Base-by-base conservation (phyloP, 2,113 vertebrate species). In the Triplophysa rosa region DNA sequence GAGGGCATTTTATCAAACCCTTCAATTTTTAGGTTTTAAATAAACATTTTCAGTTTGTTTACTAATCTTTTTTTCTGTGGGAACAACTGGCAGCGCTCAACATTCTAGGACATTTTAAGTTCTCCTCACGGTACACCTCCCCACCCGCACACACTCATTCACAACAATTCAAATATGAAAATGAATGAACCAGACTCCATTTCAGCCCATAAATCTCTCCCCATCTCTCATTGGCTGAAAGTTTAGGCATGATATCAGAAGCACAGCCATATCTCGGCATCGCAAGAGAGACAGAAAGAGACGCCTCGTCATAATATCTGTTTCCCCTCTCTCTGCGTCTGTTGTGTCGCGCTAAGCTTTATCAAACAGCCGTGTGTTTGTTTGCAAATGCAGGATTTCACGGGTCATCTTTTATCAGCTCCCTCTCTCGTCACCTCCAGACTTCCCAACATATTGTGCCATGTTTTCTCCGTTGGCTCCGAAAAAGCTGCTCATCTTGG, bases 391-490 rank as follows among this genome's bases (percentile, higher is more conserved):
- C 61, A 68, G 82, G 74, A 81, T 83, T 69, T 69, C 65, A 67
- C 61, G 70, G 75, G 76, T 78, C 79, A 63, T 74, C 74, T 68
- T 77, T 71, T 83, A 81, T 83, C 84, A 52, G 73, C 58, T 58
- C 67, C 24, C 63, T 83, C 82, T 81, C 79, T 45, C 67, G 56
- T 86, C 70, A 80, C 82, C 84, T 79, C 84, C 56, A 81, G 82
- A 79, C 80, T 86, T 86, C 77, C 63, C 75, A 81, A 67, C 82
- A 82, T 77, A 82, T 82, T 80, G 81, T 84, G 76, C 80, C 83
- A 80, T 76, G 79, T 82, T 80, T 83, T 80, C 52, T 63, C 79
- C 73, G 67, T 82, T 79, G 81, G 80, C 83, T 76, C 68, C 52
- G 54, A 71, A 76, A 74, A 80, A 80, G 82, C 66, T 65, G 29